Evolutionary conservation across 1,140 invertebrate genomes (phyloP), one percentile per base, ranked within the genome.

Genomic region (Drosophila pandora): DNA sequence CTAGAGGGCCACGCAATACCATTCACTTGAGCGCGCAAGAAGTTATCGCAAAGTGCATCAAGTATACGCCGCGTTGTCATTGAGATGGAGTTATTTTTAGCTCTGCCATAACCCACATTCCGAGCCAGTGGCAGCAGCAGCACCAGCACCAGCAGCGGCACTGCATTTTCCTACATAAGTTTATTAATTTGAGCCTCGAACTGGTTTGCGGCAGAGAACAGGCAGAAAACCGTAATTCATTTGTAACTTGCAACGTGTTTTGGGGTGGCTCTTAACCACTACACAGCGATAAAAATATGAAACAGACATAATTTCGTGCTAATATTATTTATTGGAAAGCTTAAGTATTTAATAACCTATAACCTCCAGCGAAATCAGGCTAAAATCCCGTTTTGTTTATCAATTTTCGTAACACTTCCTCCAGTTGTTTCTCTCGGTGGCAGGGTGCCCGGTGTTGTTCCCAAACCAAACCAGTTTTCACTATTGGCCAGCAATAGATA

Each of bases 61-160:
- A 81, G 78, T 65, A 85, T 85, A 85, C 82, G 82, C 78, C 82
- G 78, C 83, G 82, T 82, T 85, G 82, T 85, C 82, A 85, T 75
- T 87, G 82, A 74, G 82, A 78, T 61, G 30, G 28, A 60, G 57
- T 50, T 85, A 85, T 87, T 82, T 85, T 85, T 82, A 87, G 78
- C 56, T 45, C 50, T 60, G 53, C 79, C 62, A 68, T 76, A 81
- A 57, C 71, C 74, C 76, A 84, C 80, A 81, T 82, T 58, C 59
- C 54, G 54, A 57, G 59, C 52, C 17, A 17, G 17, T 0, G 17
- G 17, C 17, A 17, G 17, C 17, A 0, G 17, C 25, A n/a, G 8
- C 37, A 37, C 0, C 34, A 12, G 9, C 39, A n/a, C 13, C 41
- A 13, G 13, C 39, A 41, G n/a, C 39, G n/a, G 72, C 75, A 75